Conservation (phyloP, 2,113 vertebrate genomes). For the Stegostoma tigrinum region DNA sequence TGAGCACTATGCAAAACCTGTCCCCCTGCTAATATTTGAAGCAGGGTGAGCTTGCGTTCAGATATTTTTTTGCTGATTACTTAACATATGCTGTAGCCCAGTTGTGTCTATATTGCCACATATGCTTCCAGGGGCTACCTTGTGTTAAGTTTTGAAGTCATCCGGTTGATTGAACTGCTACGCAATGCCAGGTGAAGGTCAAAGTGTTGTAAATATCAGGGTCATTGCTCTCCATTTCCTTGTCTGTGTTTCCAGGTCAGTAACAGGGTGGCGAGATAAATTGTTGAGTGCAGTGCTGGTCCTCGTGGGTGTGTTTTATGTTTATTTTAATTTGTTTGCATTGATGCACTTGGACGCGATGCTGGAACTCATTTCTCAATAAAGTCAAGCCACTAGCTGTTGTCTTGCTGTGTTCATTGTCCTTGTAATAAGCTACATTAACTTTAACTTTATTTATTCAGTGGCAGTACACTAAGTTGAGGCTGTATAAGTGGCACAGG, state of each 20-base stretch:
- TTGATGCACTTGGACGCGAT: background rate
- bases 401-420: background rate
- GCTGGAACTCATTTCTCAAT: slow-evolving; percentile 35
- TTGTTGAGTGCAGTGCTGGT: no score
- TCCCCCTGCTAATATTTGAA: background rate
- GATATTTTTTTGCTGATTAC: slow-evolving; percentile 4
- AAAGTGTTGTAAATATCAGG: slow-evolving; percentile 17
- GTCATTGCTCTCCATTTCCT: slow-evolving; percentile 16
- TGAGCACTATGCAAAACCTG: slow-evolving; percentile 12
- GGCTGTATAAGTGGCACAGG: background rate
- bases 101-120: background rate
- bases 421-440: background rate
- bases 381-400: background rate
- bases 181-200: background rate
- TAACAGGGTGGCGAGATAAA: slow-evolving; percentile 23
- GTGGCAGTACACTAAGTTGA: background rate
- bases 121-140: background rate
- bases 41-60: background rate
- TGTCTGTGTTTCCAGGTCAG: slow-evolving; percentile 28
- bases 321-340: slow-evolving; percentile 12
- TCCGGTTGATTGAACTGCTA: slow-evolving; percentile 8
- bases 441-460: background rate
- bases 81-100: background rate
- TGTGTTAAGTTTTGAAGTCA: background rate
- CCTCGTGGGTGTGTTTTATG: background rate